Conservation (phyloP, 2,113 vertebrate genomes). For the Ellobius talpinus region DNA sequence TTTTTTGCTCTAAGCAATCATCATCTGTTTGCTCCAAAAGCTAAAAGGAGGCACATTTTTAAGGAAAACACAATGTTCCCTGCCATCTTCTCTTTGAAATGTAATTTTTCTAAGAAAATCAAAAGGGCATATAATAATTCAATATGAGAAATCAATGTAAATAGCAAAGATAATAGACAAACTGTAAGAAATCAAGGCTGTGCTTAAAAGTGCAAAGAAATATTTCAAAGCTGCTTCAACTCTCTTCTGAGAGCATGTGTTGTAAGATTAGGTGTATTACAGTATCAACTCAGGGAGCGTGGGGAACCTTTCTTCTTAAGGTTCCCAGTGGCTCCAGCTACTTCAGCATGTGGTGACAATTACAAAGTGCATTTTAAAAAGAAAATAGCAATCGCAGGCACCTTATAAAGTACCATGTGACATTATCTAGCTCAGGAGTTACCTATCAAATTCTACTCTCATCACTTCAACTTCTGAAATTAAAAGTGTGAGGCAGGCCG, state of each 20-base stretch:
- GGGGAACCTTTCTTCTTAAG: conserved; percentile 7
- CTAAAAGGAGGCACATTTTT: not conserved
- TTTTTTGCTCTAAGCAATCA: not conserved
- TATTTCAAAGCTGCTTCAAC: conserved; percentile 29
- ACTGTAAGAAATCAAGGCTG: not conserved
- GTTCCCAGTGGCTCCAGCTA: not conserved
- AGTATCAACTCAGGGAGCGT: not conserved
- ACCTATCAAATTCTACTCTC: not conserved
- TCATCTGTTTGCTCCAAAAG: not conserved
- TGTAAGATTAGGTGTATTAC: not conserved
- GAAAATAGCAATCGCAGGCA: not conserved
- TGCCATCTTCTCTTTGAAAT: conserved; percentile 48
- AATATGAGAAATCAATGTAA: conserved; percentile 44
- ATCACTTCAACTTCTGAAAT: conserved; percentile 47
- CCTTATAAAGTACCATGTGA: not conserved
- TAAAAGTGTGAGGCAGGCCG: not conserved
- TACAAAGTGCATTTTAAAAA: conserved; percentile 14
- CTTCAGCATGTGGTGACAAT: conserved; percentile 20
- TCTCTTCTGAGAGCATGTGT: not conserved
- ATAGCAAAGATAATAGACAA: not conserved
- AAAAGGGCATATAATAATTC: conserved; percentile 6
- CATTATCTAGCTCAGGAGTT: not conserved
- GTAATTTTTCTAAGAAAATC: conserved; percentile 21
- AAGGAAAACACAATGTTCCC: conserved; percentile 45
- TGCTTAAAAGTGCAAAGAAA: conserved; percentile 45